Evolutionary conservation across 2,888 invertebrate species (phyloP).

Genomic region (Sinotaia quadrata): DNA sequence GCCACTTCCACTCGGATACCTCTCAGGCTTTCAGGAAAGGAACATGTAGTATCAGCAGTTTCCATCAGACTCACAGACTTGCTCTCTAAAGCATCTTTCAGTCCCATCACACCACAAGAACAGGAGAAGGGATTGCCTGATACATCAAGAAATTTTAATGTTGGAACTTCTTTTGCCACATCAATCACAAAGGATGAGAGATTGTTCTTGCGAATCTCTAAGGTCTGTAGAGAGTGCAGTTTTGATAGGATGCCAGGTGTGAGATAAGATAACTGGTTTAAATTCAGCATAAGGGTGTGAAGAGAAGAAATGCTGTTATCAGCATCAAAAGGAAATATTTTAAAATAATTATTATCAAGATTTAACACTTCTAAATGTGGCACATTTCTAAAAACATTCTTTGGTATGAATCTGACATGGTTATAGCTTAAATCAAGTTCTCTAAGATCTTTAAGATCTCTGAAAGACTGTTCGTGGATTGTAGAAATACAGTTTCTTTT

Average conservation of each 20-base stretch:
- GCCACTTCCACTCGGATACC: conserved; percentile 40
- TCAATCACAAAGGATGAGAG: conserved; percentile 37
- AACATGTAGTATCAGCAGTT: conserved; percentile 40
- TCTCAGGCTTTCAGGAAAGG: conserved; percentile 36
- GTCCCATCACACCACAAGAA: conserved; percentile 49
- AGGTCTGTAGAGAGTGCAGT: conserved; percentile 30
- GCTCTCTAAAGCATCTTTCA: conserved; percentile 38
- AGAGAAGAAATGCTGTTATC: conserved; percentile 44
- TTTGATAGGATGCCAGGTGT: conserved; percentile 15
- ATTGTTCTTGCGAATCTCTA: conserved; percentile 40
- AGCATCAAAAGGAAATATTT: conserved; percentile 38
- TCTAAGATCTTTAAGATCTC: conserved; percentile 29
- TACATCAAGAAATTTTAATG: conserved; percentile 38
- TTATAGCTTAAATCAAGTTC: conserved; percentile 45
- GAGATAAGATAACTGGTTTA: conserved; percentile 43
- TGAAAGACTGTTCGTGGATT: conserved; percentile 30
- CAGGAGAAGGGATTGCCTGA: conserved; percentile 61
- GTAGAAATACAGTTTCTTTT: conserved; percentile 38
- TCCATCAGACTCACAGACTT: conserved; percentile 32
- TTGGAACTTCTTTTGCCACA: conserved; percentile 28
- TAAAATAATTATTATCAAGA: conserved; percentile 45
- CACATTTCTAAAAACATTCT: conserved; percentile 40
- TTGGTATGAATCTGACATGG: conserved; percentile 35
- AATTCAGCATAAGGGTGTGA: conserved; percentile 44
- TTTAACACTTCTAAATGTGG: conserved; percentile 39